These are phyloP conservation scores for Capromys pilorides DNA, from an alignment of 2,797 vertebrate species.

Conservation along the genomic window DNA sequence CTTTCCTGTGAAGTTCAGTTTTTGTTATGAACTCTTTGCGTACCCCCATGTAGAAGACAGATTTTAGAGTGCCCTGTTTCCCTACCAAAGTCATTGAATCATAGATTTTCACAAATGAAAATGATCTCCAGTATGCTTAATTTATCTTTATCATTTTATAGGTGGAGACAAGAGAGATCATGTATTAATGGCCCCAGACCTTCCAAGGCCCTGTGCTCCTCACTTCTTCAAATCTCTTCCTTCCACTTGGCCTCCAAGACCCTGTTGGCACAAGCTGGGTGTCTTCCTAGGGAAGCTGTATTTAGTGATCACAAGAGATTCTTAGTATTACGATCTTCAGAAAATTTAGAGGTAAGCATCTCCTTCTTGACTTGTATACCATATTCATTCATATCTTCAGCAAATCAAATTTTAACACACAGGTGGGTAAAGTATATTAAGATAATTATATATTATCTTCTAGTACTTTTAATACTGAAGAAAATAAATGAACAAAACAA, in stretches of 20 bases:
- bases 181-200: not conserved
- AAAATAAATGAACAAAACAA: not conserved
- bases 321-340: not conserved
- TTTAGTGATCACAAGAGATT: not conserved
- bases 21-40: too few species aligned
- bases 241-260: not conserved
- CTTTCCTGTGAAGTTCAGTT: too few species aligned
- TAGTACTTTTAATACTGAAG: constrained; percentile 13
- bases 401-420: not conserved
- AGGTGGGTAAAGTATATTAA: not conserved
- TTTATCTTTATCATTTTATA: not conserved
- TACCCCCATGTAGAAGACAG: not conserved
- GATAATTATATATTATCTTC: not conserved
- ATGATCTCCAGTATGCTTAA: not conserved
- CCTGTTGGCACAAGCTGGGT: not conserved
- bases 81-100: not conserved
- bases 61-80: not conserved
- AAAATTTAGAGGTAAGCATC: not conserved
- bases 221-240: not conserved
- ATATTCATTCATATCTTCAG: not conserved
- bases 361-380: not conserved
- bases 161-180: not conserved
- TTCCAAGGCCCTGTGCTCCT: not conserved
- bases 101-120: not conserved
- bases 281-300: not conserved